phyloP scores from a whole-genome alignment of 2,888 invertebrate species.

The Perithous albicinctus region DNA sequence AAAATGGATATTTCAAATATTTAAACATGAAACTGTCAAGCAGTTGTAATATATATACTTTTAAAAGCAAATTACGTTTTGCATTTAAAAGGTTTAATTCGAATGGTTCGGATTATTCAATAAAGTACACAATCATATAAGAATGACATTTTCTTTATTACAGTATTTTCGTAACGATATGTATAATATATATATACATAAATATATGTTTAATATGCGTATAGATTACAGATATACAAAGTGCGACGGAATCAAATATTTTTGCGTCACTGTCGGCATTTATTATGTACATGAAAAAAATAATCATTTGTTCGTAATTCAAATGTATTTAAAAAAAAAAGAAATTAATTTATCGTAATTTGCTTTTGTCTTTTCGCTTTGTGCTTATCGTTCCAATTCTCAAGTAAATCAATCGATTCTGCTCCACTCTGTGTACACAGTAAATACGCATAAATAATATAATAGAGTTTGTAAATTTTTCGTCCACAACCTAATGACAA shows the following conservation, averaged over 20 bases:
- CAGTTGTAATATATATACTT: too few relatives aligned
- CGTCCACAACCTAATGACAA: slow-evolving; percentile 82
- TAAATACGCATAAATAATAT: slow-evolving; percentile 72
- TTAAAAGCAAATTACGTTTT: too few relatives aligned
- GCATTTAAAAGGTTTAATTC: too few relatives aligned
- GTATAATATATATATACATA: slow-evolving; percentile 70
- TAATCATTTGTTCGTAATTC: neutral
- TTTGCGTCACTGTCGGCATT: neutral
- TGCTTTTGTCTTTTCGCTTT: neutral
- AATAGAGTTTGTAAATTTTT: slow-evolving; percentile 82
- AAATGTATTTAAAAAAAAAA: neutral
- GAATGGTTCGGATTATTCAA: neutral
- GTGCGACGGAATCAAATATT: slow-evolving; percentile 44
- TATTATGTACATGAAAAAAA: slow-evolving; percentile 19
- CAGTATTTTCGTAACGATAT: slow-evolving; percentile 82
- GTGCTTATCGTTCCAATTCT: slow-evolving; percentile 5
- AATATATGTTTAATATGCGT: slow-evolving; percentile 62
- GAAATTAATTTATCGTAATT: neutral
- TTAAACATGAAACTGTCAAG: too few relatives aligned
- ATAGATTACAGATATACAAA: slow-evolving; percentile 40
- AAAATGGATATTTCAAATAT: too few relatives aligned
- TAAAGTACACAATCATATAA: slow-evolving; percentile 23
- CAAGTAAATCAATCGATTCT: slow-evolving; percentile 23
- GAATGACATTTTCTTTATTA: slow-evolving; percentile 79
- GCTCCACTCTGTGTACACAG: slow-evolving; percentile 30